Evolutionary conservation across 2,113 vertebrate genomes (phyloP).

Genomic region (Tachycineta bicolor): DNA sequence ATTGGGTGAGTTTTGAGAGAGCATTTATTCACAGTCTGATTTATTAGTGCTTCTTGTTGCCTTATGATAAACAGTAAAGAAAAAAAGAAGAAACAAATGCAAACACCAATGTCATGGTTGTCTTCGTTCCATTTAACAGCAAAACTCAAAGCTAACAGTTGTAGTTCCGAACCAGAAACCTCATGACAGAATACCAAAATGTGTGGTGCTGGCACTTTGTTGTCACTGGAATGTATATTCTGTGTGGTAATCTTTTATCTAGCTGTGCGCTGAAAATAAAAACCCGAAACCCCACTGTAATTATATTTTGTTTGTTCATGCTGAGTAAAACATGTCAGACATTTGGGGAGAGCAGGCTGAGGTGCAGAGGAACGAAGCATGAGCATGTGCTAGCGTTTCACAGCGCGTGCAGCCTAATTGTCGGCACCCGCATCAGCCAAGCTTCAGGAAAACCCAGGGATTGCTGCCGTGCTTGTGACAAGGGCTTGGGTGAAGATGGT

Average conservation of each 20-base stretch:
- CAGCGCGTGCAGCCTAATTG: accelerated
- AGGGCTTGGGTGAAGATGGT: neutral
- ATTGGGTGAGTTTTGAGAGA: constrained; percentile 42
- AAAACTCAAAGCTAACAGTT: neutral
- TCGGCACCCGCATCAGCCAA: neutral
- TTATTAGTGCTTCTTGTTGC: constrained; percentile 32
- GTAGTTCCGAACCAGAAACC: neutral
- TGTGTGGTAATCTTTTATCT: neutral
- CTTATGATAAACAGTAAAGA: neutral
- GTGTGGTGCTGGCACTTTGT: neutral
- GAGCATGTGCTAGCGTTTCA: neutral
- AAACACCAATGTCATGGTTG: neutral
- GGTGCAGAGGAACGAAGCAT: neutral
- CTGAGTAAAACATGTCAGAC: neutral
- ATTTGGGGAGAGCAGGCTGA: neutral
- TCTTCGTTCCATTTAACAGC: neutral
- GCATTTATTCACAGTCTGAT: constrained; percentile 55
- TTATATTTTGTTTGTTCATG: neutral
- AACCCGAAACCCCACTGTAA: neutral
- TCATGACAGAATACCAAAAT: neutral
- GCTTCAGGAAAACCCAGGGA: neutral
- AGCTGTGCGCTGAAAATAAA: neutral
- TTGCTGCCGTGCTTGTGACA: neutral
- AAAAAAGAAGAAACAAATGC: neutral
- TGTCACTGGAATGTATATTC: neutral